These are phyloP conservation scores for Thalassophryne amazonica DNA, from an alignment of 2,797 vertebrate species.

Conservation along the genomic window DNA sequence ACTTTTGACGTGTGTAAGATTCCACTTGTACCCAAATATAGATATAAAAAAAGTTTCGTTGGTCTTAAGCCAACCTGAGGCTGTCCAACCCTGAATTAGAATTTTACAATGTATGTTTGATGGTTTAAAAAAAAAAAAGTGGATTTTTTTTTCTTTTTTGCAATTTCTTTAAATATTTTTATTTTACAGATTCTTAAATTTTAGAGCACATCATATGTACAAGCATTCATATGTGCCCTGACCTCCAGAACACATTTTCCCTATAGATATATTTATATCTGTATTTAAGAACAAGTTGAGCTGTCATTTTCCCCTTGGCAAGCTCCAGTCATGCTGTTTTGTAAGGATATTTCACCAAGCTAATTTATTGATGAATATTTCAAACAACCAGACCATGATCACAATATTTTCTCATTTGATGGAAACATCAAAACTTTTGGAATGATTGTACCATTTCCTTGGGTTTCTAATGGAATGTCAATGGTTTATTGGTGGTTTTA, in stretches of 20 bases:
- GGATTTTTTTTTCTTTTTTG: constrained; percentile 1
- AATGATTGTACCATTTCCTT: constrained; percentile 50
- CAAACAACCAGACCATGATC: constrained; percentile 52
- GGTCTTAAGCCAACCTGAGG: constrained; percentile 17
- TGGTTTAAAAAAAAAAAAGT: background rate
- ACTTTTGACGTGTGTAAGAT: constrained; percentile 12
- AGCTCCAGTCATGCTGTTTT: constrained; percentile 20
- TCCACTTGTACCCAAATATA: constrained; percentile 3
- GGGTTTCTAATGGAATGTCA: constrained; percentile 45
- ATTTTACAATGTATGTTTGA: constrained; percentile 17
- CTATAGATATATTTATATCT: constrained; percentile 43
- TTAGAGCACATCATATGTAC: too few species aligned
- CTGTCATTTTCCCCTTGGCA: background rate
- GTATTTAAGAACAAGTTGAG: constrained; percentile 36
- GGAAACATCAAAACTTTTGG: constrained; percentile 24
- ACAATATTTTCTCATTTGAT: constrained; percentile 41
- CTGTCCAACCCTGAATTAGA: constrained; percentile 21
- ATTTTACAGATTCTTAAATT: background rate
- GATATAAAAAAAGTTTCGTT: constrained; percentile 7
- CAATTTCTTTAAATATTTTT: constrained; percentile 34
- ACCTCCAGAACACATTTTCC: constrained; percentile 12
- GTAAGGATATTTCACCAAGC: constrained; percentile 11
- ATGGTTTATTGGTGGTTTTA: too few species aligned
- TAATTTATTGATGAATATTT: constrained; percentile 27
- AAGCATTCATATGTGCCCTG: constrained; percentile 6